These are phyloP conservation scores for Pterocles burchelli DNA, from an alignment of 2,113 vertebrate genomes.

Conservation along the genomic window DNA sequence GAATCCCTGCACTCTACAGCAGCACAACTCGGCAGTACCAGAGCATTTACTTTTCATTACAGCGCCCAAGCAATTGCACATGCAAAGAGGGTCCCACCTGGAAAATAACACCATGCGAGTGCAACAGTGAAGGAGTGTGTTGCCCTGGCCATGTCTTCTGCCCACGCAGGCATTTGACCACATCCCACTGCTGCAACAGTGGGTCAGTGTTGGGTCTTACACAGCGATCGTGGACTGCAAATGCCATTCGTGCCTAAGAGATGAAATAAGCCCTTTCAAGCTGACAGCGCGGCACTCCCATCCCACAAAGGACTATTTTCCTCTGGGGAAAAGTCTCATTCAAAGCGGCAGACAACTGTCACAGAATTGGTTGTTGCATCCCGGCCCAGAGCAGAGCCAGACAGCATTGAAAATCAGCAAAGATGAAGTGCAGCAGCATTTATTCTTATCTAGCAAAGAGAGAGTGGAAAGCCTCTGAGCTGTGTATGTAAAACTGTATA, in stretches of 20 bases:
- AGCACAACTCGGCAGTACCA: neutral
- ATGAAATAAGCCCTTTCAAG: constrained; percentile 12
- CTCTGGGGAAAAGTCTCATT: neutral
- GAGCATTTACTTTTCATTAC: fast-evolving
- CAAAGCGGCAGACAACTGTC: neutral
- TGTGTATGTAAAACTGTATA: fast-evolving
- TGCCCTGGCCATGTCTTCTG: fast-evolving
- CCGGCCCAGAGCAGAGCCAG: neutral
- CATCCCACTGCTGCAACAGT: neutral
- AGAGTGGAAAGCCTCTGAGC: neutral
- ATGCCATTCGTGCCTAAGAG: neutral
- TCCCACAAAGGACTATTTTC: constrained; percentile 45
- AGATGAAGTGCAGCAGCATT: neutral
- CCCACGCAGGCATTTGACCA: fast-evolving
- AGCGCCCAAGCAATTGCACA: fast-evolving
- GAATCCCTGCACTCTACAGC: fast-evolving
- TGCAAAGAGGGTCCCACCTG: neutral
- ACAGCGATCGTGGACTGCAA: neutral
- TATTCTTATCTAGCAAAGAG: neutral
- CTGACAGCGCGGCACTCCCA: neutral
- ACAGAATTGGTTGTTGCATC: neutral
- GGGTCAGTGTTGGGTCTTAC: neutral
- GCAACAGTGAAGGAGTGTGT: fast-evolving
- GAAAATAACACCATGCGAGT: fast-evolving
- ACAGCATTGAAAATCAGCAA: neutral